Evolutionary conservation across 2,888 invertebrate species (phyloP).

Genomic region (Volucella inanis): DNA sequence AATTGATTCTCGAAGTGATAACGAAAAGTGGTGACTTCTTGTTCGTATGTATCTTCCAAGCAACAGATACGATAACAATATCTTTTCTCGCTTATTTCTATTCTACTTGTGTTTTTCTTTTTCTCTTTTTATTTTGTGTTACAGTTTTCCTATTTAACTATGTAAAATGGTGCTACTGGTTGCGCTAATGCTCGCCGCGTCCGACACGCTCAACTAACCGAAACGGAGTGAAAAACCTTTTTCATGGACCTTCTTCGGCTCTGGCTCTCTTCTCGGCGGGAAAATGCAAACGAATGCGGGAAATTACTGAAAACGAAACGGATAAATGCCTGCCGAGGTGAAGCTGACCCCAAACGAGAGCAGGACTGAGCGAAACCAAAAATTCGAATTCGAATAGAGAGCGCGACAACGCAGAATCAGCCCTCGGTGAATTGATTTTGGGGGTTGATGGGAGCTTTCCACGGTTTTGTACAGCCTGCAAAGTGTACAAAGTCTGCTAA

Average conservation of each 20-base stretch:
- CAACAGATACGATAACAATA: slow-evolving; percentile 47
- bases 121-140: slow-evolving; percentile 3
- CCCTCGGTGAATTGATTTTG: slow-evolving; percentile 38
- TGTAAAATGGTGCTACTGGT: slow-evolving; percentile 35
- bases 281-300: slow-evolving; percentile 21
- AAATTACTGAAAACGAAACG: slow-evolving; percentile 22
- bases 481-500: too few species aligned
- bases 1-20: not conserved
- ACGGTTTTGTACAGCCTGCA: not conserved
- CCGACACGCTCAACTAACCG: slow-evolving; percentile 78
- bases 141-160: slow-evolving; percentile 11
- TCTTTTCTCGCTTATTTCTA: slow-evolving; percentile 27
- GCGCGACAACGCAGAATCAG: slow-evolving; percentile 43
- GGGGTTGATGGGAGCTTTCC: slow-evolving; percentile 39
- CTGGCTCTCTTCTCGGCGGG: slow-evolving; percentile 39
- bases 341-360: slow-evolving; percentile 38
- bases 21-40: not conserved
- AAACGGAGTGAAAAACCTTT: slow-evolving; percentile 78
- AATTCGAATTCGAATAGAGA: slow-evolving; percentile 25
- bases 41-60: not conserved
- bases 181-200: slow-evolving; percentile 75
- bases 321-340: slow-evolving; percentile 39
- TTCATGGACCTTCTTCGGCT: slow-evolving; percentile 44
- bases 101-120: slow-evolving; percentile 1
- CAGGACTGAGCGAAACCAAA: slow-evolving; percentile 21